Percentiles rank a stretch among this genome's conserved stretches.
phyloP scores from a whole-genome alignment of 2,888 invertebrate species.

The Piscicola geometra region DNA sequence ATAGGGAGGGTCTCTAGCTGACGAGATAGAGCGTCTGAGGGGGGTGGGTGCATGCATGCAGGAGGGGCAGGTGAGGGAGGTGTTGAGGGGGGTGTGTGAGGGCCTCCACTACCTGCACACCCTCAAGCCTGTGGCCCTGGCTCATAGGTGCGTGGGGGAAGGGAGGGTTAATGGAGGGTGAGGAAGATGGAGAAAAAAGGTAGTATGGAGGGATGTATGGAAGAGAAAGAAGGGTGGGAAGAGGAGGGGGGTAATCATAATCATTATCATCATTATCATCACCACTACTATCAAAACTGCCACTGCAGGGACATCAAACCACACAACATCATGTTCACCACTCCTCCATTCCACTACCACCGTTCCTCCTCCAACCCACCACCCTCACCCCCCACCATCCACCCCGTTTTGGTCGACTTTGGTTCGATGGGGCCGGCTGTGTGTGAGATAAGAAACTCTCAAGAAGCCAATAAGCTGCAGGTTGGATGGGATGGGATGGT shows the following conservation, averaged over 20 bases:
- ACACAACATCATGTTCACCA: slow-evolving; percentile 72
- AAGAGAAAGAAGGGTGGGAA: neutral
- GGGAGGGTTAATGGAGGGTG: neutral
- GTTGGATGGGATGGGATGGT: slow-evolving; percentile 37
- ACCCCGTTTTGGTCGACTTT: slow-evolving; percentile 75
- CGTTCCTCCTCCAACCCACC: neutral
- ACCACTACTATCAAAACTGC: neutral
- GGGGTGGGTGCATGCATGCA: slow-evolving; percentile 60
- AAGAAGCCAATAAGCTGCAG: slow-evolving; percentile 54
- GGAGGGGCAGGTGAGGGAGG: slow-evolving; percentile 65
- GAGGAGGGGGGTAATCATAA: neutral
- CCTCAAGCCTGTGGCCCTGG: slow-evolving; percentile 61
- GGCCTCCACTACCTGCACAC: slow-evolving; percentile 72
- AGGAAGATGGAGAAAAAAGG: neutral
- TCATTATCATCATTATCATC: too few relatives aligned
- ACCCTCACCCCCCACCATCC: slow-evolving; percentile 48
- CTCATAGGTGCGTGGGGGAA: slow-evolving; percentile 38
- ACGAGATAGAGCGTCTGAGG: slow-evolving; percentile 63
- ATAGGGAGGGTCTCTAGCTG: slow-evolving; percentile 71
- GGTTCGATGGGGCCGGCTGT: slow-evolving; percentile 60
- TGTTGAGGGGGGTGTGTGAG: slow-evolving; percentile 71
- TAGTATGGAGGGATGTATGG: neutral
- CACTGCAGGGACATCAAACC: slow-evolving; percentile 72
- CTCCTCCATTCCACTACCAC: slow-evolving; percentile 42
- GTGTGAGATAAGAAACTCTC: slow-evolving; percentile 52